Conservation (phyloP, 2,797 vertebrate species). For the Babyrousa celebensis region DNA sequence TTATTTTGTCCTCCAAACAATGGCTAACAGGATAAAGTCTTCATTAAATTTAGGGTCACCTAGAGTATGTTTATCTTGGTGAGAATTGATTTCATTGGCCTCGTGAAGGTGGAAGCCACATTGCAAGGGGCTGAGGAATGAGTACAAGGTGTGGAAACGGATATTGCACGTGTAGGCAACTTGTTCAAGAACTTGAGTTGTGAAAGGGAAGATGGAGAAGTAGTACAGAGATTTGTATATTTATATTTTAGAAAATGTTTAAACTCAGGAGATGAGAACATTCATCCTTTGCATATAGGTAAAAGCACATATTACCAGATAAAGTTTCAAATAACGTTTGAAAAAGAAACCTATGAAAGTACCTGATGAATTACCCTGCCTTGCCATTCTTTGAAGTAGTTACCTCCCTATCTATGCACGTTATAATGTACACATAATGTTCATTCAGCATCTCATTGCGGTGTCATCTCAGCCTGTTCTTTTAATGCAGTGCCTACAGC, state of each 20-base stretch:
- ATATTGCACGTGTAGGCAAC: not conserved
- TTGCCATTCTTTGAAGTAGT: not conserved
- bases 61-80: not conserved
- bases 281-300: conserved; percentile 44
- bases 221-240: not conserved
- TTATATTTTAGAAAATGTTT: conserved; percentile 25
- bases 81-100: conserved; percentile 6
- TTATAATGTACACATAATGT: not conserved
- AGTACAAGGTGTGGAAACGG: not conserved
- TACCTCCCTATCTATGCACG: not conserved
- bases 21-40: conserved; percentile 5
- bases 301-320: not conserved
- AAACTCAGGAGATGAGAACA: not conserved
- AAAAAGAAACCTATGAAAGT: conserved; percentile 46
- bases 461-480: not conserved
- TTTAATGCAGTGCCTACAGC: conserved; percentile 32
- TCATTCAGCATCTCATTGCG: not conserved
- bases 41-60: not conserved
- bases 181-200: conserved; percentile 16
- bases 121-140: not conserved
- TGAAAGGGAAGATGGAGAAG: not conserved
- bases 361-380: conserved; percentile 21
- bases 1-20: not conserved
- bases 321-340: conserved; percentile 70
- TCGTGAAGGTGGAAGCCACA: not conserved